Percentiles rank a stretch among this genome's conserved stretches.
These are phyloP conservation scores for Pyrrhia umbra DNA, from an alignment of 2,888 invertebrate species.

Conservation along the genomic window DNA sequence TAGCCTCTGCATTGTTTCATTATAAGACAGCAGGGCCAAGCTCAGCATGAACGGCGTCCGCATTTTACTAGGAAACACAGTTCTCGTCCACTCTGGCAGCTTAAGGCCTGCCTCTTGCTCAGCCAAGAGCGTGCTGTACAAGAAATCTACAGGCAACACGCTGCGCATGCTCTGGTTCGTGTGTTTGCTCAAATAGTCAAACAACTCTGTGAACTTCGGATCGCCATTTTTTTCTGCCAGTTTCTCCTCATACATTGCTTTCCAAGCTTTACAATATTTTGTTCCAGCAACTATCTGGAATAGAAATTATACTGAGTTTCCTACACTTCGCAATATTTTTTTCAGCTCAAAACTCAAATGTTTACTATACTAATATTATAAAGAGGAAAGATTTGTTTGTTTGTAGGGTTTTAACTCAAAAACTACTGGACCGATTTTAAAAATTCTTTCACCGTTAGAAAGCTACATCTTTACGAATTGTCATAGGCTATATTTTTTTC, in stretches of 20 bases:
- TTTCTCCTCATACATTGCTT: slow-evolving; percentile 86
- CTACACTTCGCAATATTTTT: too few species aligned
- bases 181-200: slow-evolving; percentile 90
- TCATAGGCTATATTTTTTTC: too few species aligned
- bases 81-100: slow-evolving; percentile 94
- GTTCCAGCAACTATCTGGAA: slow-evolving; percentile 83
- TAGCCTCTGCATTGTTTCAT: slow-evolving; percentile 92
- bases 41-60: slow-evolving; percentile 92
- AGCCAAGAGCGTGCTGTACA: slow-evolving; percentile 93
- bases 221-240: slow-evolving; percentile 85
- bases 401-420: too few species aligned
- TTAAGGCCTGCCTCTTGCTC: slow-evolving; percentile 91
- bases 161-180: slow-evolving; percentile 86
- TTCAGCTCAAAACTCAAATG: too few species aligned
- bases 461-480: too few species aligned
- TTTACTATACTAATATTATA: too few species aligned
- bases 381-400: too few species aligned
- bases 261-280: slow-evolving; percentile 81
- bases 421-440: too few species aligned
- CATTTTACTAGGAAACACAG: slow-evolving; percentile 93
- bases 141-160: slow-evolving; percentile 92
- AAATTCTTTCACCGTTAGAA: too few species aligned
- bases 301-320: slow-evolving; percentile 3
- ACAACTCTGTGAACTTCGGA: slow-evolving; percentile 91
- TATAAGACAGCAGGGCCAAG: slow-evolving; percentile 93